Evolutionary conservation across 1,140 invertebrate genomes (phyloP), one percentile per base, ranked within the genome.

Genomic region (Archegozetes longisetosus): DNA sequence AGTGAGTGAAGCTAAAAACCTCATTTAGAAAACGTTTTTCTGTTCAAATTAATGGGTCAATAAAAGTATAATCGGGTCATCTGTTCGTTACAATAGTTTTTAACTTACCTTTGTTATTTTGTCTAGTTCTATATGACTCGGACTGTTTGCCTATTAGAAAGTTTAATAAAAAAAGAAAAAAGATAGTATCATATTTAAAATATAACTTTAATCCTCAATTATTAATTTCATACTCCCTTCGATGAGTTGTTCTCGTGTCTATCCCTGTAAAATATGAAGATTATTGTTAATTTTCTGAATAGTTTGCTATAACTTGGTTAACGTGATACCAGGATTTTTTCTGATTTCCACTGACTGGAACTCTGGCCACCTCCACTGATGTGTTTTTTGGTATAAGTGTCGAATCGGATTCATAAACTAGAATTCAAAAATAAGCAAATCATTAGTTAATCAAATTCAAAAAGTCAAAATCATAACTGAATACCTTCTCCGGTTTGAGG

Each of bases 401-500:
- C 67, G 81, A 82, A 68, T 94, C 87, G 76, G 94, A 86, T 26
- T 81, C 80, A 74, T 95, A 95, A 68, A 89, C 90, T 95, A 73
- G 51, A 40, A 40, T 40, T 9, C 72, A 60, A 61, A 59, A 58
- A 49, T 20, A 23, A n/a, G 23, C n/a, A 61, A 40, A 20, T 25
- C 27, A 23, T 57, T 22, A 58, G 26, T 54, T 59, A 60, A 61
- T 25, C 20, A 29, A 29, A 20, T 54, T 0, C 12, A 59, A 63
- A 17, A 53, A 14, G 48, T 53, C 9, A 49, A n/a, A 55, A 55
- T 48, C n/a, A 12, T 24, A 25, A 27, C 62, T 51, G 64, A 73
- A 73, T 77, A 91, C 90, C 87, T 85, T 93, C 87, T 77, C 95
- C 93, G 52, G 90, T 96, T 75, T 97, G 90, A 29, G 92, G 91